These are phyloP conservation scores for Neotoma lepida DNA, from an alignment of 2,113 vertebrate species.

Conservation along the genomic window DNA sequence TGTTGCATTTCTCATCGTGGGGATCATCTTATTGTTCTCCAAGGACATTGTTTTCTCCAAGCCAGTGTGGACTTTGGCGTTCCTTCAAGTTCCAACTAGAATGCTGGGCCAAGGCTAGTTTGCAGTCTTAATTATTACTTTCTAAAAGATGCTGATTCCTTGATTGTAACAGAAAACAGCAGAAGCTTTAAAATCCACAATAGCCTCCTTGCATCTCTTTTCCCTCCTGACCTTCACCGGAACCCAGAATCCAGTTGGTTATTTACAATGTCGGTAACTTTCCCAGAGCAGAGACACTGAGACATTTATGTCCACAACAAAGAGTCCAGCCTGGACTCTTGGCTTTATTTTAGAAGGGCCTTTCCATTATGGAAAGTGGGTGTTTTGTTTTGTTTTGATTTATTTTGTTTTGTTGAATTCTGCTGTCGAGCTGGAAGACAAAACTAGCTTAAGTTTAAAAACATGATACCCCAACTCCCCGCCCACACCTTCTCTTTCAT, in stretches of 20 bases:
- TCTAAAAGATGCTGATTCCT: conserved; percentile 20
- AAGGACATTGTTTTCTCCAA: not conserved
- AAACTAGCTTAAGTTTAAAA: conserved; percentile 41
- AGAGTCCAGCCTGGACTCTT: not conserved
- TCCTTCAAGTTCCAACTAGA: not conserved
- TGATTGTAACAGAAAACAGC: conserved; percentile 26
- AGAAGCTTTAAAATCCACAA: conserved; percentile 5
- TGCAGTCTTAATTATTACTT: not conserved
- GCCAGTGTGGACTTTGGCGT: not conserved
- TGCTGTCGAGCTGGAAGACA: not conserved
- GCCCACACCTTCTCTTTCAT: not conserved
- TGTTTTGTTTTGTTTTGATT: not conserved
- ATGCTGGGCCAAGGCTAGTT: not conserved
- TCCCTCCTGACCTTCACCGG: not conserved
- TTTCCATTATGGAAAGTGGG: not conserved
- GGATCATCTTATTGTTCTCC: not conserved
- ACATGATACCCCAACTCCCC: not conserved
- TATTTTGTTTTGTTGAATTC: not conserved
- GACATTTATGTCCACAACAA: not conserved
- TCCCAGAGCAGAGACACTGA: not conserved
- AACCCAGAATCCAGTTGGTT: not conserved
- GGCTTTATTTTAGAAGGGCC: not conserved
- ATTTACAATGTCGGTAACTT: not conserved
- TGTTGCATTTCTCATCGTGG: not conserved
- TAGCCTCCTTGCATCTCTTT: not conserved